phyloP scores from a whole-genome alignment of 2,888 invertebrate species.

The Neria commutata region DNA sequence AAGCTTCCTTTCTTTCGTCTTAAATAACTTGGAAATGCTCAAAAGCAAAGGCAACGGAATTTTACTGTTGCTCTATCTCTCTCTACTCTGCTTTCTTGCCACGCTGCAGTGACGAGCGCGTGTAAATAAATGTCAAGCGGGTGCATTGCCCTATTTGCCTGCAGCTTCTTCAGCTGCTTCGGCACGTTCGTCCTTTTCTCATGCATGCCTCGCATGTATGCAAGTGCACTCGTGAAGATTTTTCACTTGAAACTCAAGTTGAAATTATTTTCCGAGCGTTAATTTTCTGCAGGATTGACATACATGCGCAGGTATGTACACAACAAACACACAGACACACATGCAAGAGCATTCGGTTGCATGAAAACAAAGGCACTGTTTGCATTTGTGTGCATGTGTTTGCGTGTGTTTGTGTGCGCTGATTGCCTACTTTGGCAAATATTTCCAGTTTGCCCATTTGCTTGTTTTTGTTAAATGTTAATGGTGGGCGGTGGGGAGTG shows the following conservation, averaged over 20 bases:
- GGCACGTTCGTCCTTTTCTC: constrained; percentile 36
- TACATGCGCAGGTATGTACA: constrained; percentile 34
- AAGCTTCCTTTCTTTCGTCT: too few species aligned
- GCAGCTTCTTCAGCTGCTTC: too few species aligned
- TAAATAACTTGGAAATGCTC: too few species aligned
- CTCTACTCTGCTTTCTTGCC: too few species aligned
- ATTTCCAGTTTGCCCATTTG: constrained; percentile 8
- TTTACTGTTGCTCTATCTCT: too few species aligned
- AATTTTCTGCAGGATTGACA: constrained; percentile 45
- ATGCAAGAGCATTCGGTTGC: background rate
- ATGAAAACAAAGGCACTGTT: constrained; percentile 20
- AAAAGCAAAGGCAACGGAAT: too few species aligned
- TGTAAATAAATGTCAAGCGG: constrained; percentile 33
- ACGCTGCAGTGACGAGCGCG: too few species aligned
- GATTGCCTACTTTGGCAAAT: constrained; percentile 20
- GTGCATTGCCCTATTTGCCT: constrained; percentile 43
- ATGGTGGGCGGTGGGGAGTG: too few species aligned
- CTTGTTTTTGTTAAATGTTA: background rate
- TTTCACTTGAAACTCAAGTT: constrained; percentile 21
- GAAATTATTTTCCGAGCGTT: constrained; percentile 20
- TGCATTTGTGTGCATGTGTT: background rate
- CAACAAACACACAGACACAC: constrained; percentile 4
- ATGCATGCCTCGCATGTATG: constrained; percentile 11
- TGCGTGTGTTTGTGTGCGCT: constrained; percentile 1
- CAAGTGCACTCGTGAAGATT: constrained; percentile 20